These are phyloP conservation scores for Rhegmatorhina hoffmannsi DNA, from an alignment of 2,113 vertebrate genomes.

Conservation along the genomic window DNA sequence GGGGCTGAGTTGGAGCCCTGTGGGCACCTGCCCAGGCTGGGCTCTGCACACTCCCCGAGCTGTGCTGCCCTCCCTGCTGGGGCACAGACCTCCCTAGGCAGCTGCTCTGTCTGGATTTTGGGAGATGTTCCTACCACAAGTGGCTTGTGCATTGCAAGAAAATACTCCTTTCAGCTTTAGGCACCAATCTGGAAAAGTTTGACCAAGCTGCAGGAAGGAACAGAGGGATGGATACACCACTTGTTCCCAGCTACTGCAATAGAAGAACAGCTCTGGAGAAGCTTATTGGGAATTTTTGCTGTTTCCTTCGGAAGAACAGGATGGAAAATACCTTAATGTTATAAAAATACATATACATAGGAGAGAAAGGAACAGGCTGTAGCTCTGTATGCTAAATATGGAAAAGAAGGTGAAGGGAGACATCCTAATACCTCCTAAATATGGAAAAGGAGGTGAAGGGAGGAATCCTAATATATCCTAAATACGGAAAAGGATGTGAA, in stretches of 20 bases:
- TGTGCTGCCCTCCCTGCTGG: neutral
- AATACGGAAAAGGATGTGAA: neutral
- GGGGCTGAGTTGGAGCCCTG: fast-evolving
- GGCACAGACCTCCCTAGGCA: neutral
- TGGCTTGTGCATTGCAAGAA: neutral
- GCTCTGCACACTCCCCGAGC: neutral
- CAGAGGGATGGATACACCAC: neutral
- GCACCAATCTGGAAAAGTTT: neutral
- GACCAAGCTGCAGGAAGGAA: neutral
- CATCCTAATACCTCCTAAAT: neutral
- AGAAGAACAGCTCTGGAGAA: neutral
- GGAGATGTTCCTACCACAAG: neutral
- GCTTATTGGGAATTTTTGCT: neutral
- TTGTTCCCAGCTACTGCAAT: neutral
- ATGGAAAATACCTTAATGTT: neutral
- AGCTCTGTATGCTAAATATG: neutral
- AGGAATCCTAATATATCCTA: neutral
- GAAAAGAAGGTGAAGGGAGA: neutral
- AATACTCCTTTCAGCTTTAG: neutral
- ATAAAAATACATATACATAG: neutral
- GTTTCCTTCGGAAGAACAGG: neutral
- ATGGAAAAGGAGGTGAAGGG: neutral
- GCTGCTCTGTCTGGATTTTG: neutral
- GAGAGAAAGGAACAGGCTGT: neutral
- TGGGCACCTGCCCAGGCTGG: neutral